Evolutionary conservation across 2,888 invertebrate genomes (phyloP).

Genomic region (Polyommatus iphigenia): DNA sequence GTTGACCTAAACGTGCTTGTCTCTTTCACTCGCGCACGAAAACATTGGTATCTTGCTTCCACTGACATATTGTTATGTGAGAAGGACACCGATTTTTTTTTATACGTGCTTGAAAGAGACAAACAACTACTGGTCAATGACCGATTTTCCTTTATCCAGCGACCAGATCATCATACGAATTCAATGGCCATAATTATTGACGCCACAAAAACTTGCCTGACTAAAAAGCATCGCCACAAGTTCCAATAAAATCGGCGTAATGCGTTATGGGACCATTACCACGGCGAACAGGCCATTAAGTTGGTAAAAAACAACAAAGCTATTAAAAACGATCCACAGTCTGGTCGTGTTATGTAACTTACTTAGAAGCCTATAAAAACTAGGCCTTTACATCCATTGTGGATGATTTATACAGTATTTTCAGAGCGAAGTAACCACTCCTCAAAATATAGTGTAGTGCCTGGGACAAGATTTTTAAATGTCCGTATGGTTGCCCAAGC

Average conservation of each 20-base stretch:
- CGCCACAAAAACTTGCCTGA: background rate
- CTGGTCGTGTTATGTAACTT: background rate
- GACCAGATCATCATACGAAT: background rate
- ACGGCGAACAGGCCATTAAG: background rate
- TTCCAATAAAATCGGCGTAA: background rate
- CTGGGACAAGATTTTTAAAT: no score
- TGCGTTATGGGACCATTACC: constrained; percentile 1
- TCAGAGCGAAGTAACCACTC: no score
- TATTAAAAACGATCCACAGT: background rate
- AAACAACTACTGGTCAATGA: background rate
- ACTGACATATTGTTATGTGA: no score
- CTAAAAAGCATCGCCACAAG: background rate
- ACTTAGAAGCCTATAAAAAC: background rate
- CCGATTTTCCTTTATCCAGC: no score
- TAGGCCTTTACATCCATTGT: no score
- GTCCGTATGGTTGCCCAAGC: no score
- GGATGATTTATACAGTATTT: no score
- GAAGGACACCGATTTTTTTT: background rate
- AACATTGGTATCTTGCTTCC: no score
- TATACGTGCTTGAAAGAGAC: background rate
- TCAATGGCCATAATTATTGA: background rate
- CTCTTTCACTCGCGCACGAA: no score
- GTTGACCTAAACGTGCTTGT: no score
- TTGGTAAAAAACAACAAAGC: background rate
- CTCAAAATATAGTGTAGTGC: no score